Base-by-base conservation (phyloP, 1,140 invertebrate genomes). In the Apis florea region DNA sequence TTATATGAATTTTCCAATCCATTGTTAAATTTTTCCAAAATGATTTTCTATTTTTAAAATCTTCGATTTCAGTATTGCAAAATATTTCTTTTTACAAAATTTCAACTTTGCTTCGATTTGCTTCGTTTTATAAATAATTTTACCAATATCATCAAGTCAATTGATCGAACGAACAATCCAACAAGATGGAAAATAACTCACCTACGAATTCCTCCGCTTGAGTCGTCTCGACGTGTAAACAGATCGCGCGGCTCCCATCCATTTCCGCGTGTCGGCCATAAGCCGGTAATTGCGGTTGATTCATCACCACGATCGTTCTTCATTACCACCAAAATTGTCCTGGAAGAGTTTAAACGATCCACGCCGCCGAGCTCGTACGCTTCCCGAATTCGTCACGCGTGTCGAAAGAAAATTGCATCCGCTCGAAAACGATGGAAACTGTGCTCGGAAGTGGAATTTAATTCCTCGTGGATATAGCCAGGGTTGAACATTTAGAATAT, bases 221-320 rank as follows among this genome's bases (percentile, higher is more conserved):
- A 74, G 78, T 75, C 68, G 64, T 53, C 61, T 24, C n/a, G 73
- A 70, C 72, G 47, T 68, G 61, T 82, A 81, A 86, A 75, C 75
- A 72, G 73, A 86, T 67, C 84, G 66, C 40, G 53, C 54, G 56
- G 71, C 58, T 6, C 83, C 75, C 83, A 85, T 73, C 72, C 68
- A 76, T 85, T 86, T 61, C 67, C 73, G 69, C 63, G 79, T 64
- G 83, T 76, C 69, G 73, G 64, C 56, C 80, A 58, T 81, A 77
- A 82, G 68, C 84, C 84, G 47, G 83, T 85, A 85, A 86, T 86
- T 81, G 83, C 73, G 63, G 83, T 86, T 86, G 84, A 86, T 86
- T 77, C 40, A 86, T 86, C 79, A 40, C 83, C 40, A 15, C 79
- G 73, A 86, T 77, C 84, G 84, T 73, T 86, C 79, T 85, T 86